phyloP scores from a whole-genome alignment of 2,888 invertebrate species.

The Sesamia inferens region DNA sequence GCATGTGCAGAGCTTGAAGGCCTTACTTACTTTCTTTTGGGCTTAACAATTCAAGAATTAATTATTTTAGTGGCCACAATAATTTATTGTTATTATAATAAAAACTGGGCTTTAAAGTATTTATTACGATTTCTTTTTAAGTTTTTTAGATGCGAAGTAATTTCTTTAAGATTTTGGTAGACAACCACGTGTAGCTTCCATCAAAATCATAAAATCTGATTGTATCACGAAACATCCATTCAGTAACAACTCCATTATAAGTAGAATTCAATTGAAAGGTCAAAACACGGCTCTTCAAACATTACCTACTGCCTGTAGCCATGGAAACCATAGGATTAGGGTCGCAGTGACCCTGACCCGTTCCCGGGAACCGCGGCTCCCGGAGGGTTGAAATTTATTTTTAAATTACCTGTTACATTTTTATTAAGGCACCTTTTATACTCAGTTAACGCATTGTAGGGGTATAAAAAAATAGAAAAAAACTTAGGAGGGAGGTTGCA shows the following conservation, averaged over 20 bases:
- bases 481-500: background rate
- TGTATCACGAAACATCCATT: conserved; percentile 7
- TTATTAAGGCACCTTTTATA: conserved; percentile 41
- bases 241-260: conserved; percentile 23
- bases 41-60: too few relatives aligned
- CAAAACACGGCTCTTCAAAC: conserved; percentile 38
- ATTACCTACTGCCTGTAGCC: conserved; percentile 38
- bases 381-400: conserved; percentile 58
- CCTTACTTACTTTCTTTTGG: too few relatives aligned
- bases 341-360: conserved; percentile 66
- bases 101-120: too few relatives aligned
- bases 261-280: conserved; percentile 47
- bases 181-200: conserved; percentile 2
- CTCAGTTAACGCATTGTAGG: conserved; percentile 30
- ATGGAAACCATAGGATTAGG: conserved; percentile 64
- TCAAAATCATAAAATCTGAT: conserved; percentile 4
- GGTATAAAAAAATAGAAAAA: conserved; percentile 31
- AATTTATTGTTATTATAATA: too few relatives aligned
- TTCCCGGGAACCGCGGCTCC: conserved; percentile 25
- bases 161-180: background rate
- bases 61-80: too few relatives aligned
- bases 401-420: conserved; percentile 57
- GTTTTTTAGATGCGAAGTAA: too few relatives aligned
- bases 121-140: too few relatives aligned
- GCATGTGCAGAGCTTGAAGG: too few relatives aligned